These are phyloP conservation scores for Ylistrum balloti DNA, from an alignment of 1,140 invertebrate genomes.

Conservation along the genomic window DNA sequence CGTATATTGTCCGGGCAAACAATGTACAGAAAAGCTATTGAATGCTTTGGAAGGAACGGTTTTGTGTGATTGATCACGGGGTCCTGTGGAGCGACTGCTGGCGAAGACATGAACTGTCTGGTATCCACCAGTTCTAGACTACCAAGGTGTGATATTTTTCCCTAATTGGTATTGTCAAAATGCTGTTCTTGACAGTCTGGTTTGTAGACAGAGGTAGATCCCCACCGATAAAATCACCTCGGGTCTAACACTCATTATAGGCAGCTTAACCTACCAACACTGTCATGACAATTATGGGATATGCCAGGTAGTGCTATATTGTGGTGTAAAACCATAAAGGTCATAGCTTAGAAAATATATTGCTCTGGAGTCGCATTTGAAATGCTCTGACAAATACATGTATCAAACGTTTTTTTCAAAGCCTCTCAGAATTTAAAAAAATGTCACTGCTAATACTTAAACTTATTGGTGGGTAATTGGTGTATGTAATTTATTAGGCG, in stretches of 20 bases:
- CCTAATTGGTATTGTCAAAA: constrained; percentile 28
- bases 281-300: neutral
- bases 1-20: neutral
- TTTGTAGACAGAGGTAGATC: neutral
- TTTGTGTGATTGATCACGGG: constrained; percentile 19
- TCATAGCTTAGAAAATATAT: too few species aligned
- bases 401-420: too few species aligned
- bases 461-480: too few species aligned
- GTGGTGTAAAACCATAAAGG: too few species aligned
- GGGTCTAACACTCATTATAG: neutral
- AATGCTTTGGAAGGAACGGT: constrained; percentile 11
- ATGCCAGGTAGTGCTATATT: neutral
- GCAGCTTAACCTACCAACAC: neutral
- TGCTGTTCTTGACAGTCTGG: constrained; percentile 22
- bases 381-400: too few species aligned
- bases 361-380: too few species aligned
- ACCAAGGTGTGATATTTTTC: constrained; percentile 27
- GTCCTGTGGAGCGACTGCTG: neutral
- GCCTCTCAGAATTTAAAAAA: too few species aligned
- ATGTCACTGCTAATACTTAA: too few species aligned
- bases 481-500: too few species aligned
- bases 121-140: constrained; percentile 12
- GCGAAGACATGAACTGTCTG: neutral
- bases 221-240: neutral
- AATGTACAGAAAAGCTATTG: neutral